Evolutionary conservation across 1,140 invertebrate genomes (phyloP), one percentile per base, ranked within the genome.

Genomic region (Oedothorax gibbosus): DNA sequence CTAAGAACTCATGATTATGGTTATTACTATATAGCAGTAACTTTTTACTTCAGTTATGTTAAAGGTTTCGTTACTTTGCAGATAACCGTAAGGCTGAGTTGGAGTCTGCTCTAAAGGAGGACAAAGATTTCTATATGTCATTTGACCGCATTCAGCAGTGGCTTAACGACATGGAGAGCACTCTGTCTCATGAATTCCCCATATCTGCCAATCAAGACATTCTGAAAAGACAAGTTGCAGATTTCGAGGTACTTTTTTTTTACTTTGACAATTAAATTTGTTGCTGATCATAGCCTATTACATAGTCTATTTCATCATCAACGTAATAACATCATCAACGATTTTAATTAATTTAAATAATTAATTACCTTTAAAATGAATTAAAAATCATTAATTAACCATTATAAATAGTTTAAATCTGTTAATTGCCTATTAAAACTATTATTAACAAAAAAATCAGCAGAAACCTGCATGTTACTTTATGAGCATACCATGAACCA

Each of bases 11-110:
- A 35, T 2, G 5, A 35, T 35, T 35, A 2, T 35, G 35, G 35
- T 5, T 35, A 5, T 60, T 7, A 60, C 15, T 15, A 21, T 9
- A 9, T 21, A 68, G 21, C 21, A 68, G 49, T 50, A 5, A 50
- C 3, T 10, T 71, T 53, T 11, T 53, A 71, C 54, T 51, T 15
- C 7, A 18, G 15, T 71, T 51, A 71, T 18, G 18, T 51, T 51
- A 15, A n/a, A 14, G 18, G 4, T 18, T 71, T 71, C 50, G 50
- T 14, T 12, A 53, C 20, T 53, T 35, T 77, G 53, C 60, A 79
- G 96, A 97, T 89, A 94, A 96, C 86, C 93, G 93, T 86, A 97
- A 96, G 90, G 96, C 95, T 3, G 96, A 98, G 89, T 93, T 98
- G 21, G 97, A 98, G 89, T 95, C 94, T 8, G 94, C 94, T 20